These are phyloP conservation scores for Cynodonichthys magdalenae DNA, from an alignment of 2,797 vertebrate genomes.

Conservation along the genomic window DNA sequence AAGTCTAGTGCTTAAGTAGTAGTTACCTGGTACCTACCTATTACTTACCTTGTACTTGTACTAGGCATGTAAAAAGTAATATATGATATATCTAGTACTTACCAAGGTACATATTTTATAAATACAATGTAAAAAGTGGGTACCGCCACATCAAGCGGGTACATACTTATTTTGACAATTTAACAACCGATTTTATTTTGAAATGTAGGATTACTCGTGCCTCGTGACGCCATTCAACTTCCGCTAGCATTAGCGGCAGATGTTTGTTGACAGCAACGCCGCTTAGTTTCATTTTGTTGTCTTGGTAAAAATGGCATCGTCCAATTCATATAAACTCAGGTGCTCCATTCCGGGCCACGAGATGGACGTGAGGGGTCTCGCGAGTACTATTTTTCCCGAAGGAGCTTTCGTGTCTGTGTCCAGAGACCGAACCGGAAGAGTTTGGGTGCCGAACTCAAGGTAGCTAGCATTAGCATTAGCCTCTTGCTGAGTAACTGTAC, in stretches of 20 bases:
- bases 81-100: too few species aligned
- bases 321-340: constrained; percentile 86
- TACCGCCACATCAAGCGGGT: too few species aligned
- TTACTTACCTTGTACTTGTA: too few species aligned
- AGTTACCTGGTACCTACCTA: too few species aligned
- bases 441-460: constrained; percentile 92
- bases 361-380: constrained; percentile 92
- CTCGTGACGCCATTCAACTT: constrained; percentile 41
- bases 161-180: too few species aligned
- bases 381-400: constrained; percentile 78
- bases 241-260: constrained; percentile 60
- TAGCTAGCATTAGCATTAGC: constrained; percentile 64
- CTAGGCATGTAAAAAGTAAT: too few species aligned
- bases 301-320: constrained; percentile 72
- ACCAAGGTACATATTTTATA: too few species aligned
- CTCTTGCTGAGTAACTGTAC: constrained; percentile 19
- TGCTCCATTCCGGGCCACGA: constrained; percentile 91
- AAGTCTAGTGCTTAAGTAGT: too few species aligned
- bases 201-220: background rate
- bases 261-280: constrained; percentile 68
- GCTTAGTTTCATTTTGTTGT: constrained; percentile 21
- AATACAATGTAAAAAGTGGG: too few species aligned
- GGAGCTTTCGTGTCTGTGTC: constrained; percentile 95
- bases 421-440: constrained; percentile 91
- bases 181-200: background rate